Evolutionary conservation across 2,797 vertebrate genomes (phyloP).

Genomic region (Xenops minutus): DNA sequence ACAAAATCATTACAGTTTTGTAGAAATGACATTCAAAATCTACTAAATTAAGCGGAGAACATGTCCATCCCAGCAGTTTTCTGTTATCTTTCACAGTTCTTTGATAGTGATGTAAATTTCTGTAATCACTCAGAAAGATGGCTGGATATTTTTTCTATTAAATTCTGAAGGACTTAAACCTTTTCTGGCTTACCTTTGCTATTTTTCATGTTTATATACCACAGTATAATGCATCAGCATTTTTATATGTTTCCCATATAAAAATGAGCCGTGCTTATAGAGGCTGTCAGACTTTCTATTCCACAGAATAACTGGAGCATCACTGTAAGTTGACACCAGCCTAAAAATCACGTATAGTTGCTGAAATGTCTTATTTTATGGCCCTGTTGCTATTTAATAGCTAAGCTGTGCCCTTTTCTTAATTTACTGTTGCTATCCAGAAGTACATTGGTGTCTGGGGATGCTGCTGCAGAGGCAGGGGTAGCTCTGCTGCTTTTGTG

Average conservation of each 20-base stretch:
- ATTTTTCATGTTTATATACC: conserved; percentile 68
- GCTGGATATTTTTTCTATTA: conserved; percentile 59
- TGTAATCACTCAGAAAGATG: conserved; percentile 51
- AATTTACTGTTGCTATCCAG: neutral
- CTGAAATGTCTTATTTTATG: conserved; percentile 63
- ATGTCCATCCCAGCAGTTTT: conserved; percentile 6
- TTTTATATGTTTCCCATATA: conserved; percentile 58
- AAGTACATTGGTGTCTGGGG: neutral
- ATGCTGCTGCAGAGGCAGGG: neutral
- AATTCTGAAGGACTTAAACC: conserved; percentile 48
- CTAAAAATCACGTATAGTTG: conserved; percentile 39
- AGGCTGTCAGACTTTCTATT: conserved; percentile 54
- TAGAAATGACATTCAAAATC: neutral
- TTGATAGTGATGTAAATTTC: conserved; percentile 49
- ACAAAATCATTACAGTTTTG: neutral
- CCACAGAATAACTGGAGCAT: conserved; percentile 42
- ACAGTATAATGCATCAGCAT: conserved; percentile 64
- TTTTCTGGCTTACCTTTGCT: conserved; percentile 64
- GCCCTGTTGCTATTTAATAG: conserved; percentile 30
- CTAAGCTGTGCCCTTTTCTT: conserved; percentile 24
- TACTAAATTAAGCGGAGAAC: conserved; percentile 17
- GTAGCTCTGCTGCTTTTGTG: neutral
- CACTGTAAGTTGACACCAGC: conserved; percentile 41
- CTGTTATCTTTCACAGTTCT: conserved; percentile 24
- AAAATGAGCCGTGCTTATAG: conserved; percentile 51